These are phyloP conservation scores for Archocentrus centrarchus DNA, from an alignment of 2,113 vertebrate species.

Conservation along the genomic window DNA sequence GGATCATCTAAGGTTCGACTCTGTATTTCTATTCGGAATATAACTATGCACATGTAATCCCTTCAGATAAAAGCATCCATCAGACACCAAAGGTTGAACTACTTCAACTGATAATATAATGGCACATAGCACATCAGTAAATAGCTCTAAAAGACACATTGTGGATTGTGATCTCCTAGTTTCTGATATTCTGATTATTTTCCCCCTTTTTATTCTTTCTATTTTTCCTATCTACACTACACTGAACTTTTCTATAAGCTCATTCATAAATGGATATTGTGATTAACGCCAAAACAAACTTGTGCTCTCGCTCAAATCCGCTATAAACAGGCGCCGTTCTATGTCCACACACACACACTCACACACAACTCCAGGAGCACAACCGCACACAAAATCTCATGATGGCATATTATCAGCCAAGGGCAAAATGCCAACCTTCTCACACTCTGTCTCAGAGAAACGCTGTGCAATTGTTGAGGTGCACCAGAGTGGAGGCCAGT, in stretches of 20 bases:
- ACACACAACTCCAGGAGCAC: conserved; percentile 45
- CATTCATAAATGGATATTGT: neutral
- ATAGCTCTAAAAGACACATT: neutral
- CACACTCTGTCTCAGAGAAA: conserved; percentile 59
- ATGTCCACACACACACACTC: neutral
- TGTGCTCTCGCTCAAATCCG: neutral
- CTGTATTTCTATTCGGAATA: neutral
- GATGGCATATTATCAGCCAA: conserved; percentile 64
- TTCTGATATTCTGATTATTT: neutral
- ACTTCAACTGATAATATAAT: neutral
- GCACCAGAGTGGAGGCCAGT: conserved; percentile 38
- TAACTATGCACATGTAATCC: neutral
- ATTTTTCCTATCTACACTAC: neutral
- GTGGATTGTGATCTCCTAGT: neutral
- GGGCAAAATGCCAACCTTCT: conserved; percentile 64
- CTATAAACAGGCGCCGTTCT: conserved; percentile 18
- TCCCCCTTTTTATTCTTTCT: neutral
- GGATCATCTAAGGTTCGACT: neutral
- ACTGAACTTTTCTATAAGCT: neutral
- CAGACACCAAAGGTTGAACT: neutral
- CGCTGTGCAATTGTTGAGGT: conserved; percentile 56
- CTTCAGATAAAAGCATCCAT: neutral
- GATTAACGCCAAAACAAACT: neutral
- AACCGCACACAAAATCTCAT: conserved; percentile 44
- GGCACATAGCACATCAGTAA: neutral